Percentiles rank a stretch among this genome's conserved stretches.
Evolutionary conservation across 2,888 invertebrate genomes (phyloP).

Genomic region (Thyatira batis): DNA sequence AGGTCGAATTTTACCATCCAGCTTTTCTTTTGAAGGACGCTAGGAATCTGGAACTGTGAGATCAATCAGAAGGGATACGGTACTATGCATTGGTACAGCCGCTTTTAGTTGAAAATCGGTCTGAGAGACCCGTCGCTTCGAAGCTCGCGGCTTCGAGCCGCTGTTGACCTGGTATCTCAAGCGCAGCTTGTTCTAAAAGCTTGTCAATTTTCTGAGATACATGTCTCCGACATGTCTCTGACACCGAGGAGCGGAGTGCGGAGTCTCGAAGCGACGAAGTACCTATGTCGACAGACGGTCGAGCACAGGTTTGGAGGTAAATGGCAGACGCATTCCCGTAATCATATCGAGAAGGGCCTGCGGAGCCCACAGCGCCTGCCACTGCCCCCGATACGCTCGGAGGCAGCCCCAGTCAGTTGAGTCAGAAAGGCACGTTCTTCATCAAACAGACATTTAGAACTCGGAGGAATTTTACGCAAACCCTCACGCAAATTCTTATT

Average conservation of each 20-base stretch:
- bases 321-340: constrained; percentile 15
- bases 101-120: constrained; percentile 18
- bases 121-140: constrained; percentile 15
- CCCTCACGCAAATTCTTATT: too few relatives aligned
- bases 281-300: background rate
- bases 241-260: too few relatives aligned
- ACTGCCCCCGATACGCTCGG: constrained; percentile 14
- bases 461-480: too few relatives aligned
- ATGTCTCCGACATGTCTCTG: too few relatives aligned
- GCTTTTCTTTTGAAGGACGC: constrained; percentile 12
- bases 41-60: constrained; percentile 15
- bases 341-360: constrained; percentile 10
- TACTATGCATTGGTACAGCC: constrained; percentile 12
- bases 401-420: background rate
- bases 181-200: background rate
- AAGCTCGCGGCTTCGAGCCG: too few relatives aligned
- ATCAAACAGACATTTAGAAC: background rate
- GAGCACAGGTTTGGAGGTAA: constrained; percentile 9
- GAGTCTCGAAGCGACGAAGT: background rate
- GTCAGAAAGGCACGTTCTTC: background rate
- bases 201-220: too few relatives aligned
- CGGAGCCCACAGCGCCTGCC: constrained; percentile 15
- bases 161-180: too few relatives aligned
- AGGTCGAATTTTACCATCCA: constrained; percentile 21
- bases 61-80: constrained; percentile 17